Conservation (phyloP, 2,113 vertebrate genomes). For the Sapayoa aenigma region DNA sequence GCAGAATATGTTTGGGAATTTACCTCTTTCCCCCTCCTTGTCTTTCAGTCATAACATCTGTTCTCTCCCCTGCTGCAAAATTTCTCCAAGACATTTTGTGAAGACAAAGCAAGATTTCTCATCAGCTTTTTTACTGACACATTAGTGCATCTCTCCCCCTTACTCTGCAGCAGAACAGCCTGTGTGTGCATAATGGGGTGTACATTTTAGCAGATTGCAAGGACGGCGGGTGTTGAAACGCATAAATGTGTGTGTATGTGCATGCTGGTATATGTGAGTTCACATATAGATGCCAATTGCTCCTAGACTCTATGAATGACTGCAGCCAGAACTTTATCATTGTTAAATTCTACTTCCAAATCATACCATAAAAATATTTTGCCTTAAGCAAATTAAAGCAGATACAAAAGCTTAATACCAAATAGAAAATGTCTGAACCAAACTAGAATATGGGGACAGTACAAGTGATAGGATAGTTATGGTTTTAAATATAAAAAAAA, state of each 20-base stretch:
- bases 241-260: not conserved
- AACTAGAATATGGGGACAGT: not conserved
- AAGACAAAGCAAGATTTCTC: conserved; percentile 10
- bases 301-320: not conserved
- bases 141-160: not conserved
- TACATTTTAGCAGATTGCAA: not conserved
- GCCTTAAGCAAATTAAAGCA: conserved; percentile 30
- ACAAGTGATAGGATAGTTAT: not conserved
- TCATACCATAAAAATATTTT: not conserved
- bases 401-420: not conserved
- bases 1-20: not conserved
- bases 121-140: not conserved
- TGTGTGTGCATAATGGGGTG: not conserved
- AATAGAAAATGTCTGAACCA: not conserved
- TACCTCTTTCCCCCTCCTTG: not conserved
- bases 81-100: not conserved
- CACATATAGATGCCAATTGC: not conserved
- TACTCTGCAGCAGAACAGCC: not conserved
- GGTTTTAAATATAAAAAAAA: conserved; percentile 32
- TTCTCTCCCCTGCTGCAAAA: not conserved
- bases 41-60: not conserved
- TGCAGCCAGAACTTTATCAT: not conserved
- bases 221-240: not conserved
- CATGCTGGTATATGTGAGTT: not conserved
- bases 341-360: conserved; percentile 4